Evolutionary conservation across 2,888 invertebrate genomes (phyloP), one percentile per base, ranked within the genome.

Genomic region (Rotaria magnacalcarata): DNA sequence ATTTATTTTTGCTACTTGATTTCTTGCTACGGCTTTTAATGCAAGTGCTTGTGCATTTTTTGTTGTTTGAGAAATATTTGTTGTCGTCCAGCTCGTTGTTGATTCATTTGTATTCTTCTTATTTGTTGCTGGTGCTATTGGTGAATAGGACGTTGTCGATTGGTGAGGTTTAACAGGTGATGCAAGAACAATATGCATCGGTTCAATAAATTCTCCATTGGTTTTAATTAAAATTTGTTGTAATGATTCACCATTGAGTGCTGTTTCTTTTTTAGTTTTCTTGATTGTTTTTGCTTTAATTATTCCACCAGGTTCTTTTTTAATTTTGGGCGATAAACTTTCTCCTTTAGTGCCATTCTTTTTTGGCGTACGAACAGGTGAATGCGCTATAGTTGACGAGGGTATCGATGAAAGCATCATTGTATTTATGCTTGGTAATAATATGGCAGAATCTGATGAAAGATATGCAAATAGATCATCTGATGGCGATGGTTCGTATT

Each of bases 1-100:
- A 80, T 80, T 80, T 10, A 80, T 80, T 80, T 80, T 80, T 24
- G 80, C 80, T n/a, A 43, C 43, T 80, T 80, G 80, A 80, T 80
- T 80, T 80, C 47, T 80, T 80, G 80, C 80, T 0, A 80, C 80
- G 24, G 80, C 80, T 80, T 47, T 80, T n/a, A 80, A n/a, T 24
- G 80, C 80, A 47, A 80, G 80, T 80, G 80, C 80, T 47, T 80
- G 80, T 24, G 80, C 80, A 80, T 80, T 43, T 47, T 80, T 80
- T 43, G 80, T 80, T 80, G 80, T 80, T 80, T 80, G 80, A 11
- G 47, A 80, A 24, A 47, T 24, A 80, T 80, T 80, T 67, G 67
- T 67, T 1, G 67, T 34, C 27, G 34, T 19, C 67, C 67, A 67
- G 19, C 67, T 67, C 2, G 16, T 19, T 34, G 67, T 27, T 14